Conservation (phyloP, 23 tunicate genomes). For the Trididemnum miniatum region DNA sequence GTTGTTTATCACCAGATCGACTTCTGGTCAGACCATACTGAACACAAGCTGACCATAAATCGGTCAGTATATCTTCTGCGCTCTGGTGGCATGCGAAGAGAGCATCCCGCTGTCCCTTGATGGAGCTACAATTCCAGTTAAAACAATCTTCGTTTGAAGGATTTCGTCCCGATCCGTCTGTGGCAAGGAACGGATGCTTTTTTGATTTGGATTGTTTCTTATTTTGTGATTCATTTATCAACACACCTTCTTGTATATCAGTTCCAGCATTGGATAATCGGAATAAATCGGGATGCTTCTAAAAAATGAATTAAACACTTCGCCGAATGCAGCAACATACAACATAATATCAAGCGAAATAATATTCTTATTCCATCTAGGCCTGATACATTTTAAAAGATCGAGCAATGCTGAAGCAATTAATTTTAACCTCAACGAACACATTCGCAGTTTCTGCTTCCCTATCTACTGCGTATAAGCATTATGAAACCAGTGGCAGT, state of each 20-base stretch:
- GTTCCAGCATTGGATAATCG: no score
- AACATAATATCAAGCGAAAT: no score
- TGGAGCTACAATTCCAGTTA: constrained; percentile 75
- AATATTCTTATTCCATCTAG: no score
- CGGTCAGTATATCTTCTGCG: constrained; percentile 40
- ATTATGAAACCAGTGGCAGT: no score
- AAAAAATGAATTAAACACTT: no score
- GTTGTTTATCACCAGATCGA: not conserved
- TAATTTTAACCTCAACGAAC: no score
- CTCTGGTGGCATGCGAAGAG: constrained; percentile 29
- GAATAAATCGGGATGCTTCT: no score
- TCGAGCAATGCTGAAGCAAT: no score
- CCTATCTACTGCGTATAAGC: no score
- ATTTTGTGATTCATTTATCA: not conserved
- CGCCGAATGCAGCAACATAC: no score
- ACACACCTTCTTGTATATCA: not conserved
- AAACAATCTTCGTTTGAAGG: constrained; percentile 10
- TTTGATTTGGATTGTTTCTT: not conserved
- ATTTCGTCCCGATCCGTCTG: not conserved
- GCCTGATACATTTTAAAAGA: no score
- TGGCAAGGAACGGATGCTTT: not conserved
- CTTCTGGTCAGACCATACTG: constrained; percentile 32
- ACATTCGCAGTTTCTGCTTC: no score
- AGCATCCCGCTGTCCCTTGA: constrained; percentile 59
- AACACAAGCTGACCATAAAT: constrained; percentile 53